A percentile compares a stretch with the other conserved stretches of the same genome.
Evolutionary conservation across 2,797 vertebrate genomes (phyloP).

Genomic region (Leuciscus waleckii): DNA sequence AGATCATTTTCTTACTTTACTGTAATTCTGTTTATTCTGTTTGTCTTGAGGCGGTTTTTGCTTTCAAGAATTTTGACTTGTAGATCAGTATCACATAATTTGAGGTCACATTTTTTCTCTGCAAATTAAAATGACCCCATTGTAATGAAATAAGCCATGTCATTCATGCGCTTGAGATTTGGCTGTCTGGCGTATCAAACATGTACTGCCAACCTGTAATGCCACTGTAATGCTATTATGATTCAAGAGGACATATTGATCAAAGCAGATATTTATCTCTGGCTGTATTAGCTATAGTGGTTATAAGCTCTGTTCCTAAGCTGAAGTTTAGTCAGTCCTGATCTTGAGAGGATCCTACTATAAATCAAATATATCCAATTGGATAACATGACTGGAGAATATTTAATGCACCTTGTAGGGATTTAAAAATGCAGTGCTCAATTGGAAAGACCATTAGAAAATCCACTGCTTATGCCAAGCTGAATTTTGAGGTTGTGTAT

Average conservation of each 20-base stretch:
- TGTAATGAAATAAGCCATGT: neutral
- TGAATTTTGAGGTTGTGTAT: neutral
- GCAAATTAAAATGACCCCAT: neutral
- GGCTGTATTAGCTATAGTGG: neutral
- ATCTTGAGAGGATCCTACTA: neutral
- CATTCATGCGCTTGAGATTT: neutral
- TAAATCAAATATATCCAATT: neutral
- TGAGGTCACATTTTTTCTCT: neutral
- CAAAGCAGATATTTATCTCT: neutral
- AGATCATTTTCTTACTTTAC: neutral
- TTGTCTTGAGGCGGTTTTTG: neutral
- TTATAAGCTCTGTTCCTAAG: neutral
- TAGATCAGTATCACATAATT: neutral
- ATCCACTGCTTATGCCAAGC: neutral
- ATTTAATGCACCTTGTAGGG: neutral
- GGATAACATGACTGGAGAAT: neutral
- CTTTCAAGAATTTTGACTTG: neutral
- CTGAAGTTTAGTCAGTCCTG: neutral
- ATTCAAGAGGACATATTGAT: neutral
- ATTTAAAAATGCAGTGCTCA: conserved; percentile 14
- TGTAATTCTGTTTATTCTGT: neutral
- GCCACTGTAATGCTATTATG: neutral
- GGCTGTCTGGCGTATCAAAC: neutral
- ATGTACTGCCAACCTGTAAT: neutral
- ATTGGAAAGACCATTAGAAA: neutral